These are phyloP conservation scores for Hepsetus odoe DNA, from an alignment of 2,113 vertebrate species.

Conservation along the genomic window DNA sequence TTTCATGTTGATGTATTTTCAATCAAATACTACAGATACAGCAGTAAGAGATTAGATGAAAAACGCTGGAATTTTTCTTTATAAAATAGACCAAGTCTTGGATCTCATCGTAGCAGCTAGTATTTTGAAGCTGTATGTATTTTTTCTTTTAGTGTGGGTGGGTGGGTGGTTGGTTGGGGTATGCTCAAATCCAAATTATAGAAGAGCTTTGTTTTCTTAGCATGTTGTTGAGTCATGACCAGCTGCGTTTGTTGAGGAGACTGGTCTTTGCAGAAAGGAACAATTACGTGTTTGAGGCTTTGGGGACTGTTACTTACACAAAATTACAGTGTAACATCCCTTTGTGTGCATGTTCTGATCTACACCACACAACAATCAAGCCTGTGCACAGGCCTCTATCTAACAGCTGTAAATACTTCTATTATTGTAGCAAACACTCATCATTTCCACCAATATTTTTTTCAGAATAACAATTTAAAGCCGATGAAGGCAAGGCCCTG, in stretches of 20 bases:
- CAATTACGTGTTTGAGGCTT: conserved; percentile 31
- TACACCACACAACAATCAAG: conserved; percentile 20
- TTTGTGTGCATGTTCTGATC: conserved; percentile 25
- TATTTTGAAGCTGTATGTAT: conserved; percentile 2
- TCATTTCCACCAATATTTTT: conserved; percentile 35
- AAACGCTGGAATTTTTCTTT: background rate
- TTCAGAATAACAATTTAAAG: conserved; percentile 3
- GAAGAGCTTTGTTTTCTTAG: conserved; percentile 36
- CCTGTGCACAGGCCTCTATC: background rate
- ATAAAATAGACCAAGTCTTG: conserved; percentile 3
- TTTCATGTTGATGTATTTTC: too few species aligned
- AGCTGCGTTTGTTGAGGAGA: conserved; percentile 22
- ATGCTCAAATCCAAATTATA: conserved; percentile 25
- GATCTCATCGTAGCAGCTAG: conserved; percentile 22
- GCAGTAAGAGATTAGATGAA: background rate
- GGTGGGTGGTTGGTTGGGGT: background rate
- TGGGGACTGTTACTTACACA: conserved; percentile 30
- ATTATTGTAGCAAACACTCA: conserved; percentile 18
- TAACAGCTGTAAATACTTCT: conserved; percentile 40
- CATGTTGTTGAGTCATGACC: conserved; percentile 32
- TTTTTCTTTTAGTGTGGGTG: conserved; percentile 9
- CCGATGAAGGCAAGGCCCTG: background rate
- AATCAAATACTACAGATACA: background rate
- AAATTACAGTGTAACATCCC: conserved; percentile 43
- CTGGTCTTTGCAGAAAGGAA: conserved; percentile 9